Conservation (phyloP, 2,888 invertebrate species). For the Limnephilus rhombicus region DNA sequence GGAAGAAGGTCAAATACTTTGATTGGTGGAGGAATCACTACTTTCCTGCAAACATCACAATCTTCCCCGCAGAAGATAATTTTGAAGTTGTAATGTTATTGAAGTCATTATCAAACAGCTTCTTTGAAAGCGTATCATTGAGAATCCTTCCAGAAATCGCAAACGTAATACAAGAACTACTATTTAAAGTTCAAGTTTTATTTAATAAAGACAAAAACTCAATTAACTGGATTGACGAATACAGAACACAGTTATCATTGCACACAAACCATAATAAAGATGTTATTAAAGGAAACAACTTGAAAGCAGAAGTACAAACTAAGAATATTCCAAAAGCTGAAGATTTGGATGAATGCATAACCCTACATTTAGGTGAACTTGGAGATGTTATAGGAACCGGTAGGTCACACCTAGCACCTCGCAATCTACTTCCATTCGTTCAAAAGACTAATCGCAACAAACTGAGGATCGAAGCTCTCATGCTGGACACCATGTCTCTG, state of each 20-base stretch:
- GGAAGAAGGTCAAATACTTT: background rate
- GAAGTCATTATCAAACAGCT: background rate
- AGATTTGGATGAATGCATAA: background rate
- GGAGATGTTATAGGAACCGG: background rate
- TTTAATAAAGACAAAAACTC: background rate
- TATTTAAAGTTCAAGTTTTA: background rate
- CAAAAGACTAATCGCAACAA: background rate
- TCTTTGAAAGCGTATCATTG: background rate
- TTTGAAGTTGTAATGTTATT: background rate
- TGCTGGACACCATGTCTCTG: conserved; percentile 7
- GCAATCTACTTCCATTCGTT: background rate
- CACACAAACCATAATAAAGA: too few species aligned
- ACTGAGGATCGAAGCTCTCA: conserved; percentile 15
- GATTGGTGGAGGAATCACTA: background rate
- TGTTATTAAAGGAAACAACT: too few species aligned
- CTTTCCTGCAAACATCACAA: conserved; percentile 1
- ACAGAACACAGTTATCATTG: background rate
- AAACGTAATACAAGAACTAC: background rate
- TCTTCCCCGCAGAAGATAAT: background rate
- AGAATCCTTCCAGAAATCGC: background rate
- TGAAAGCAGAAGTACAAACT: too few species aligned
- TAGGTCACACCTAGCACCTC: background rate
- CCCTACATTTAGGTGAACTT: background rate
- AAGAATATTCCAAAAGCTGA: background rate
- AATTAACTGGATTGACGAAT: conserved; percentile 30